phyloP scores from a whole-genome alignment of 2,888 invertebrate species.

The Napeogenes inachia region DNA sequence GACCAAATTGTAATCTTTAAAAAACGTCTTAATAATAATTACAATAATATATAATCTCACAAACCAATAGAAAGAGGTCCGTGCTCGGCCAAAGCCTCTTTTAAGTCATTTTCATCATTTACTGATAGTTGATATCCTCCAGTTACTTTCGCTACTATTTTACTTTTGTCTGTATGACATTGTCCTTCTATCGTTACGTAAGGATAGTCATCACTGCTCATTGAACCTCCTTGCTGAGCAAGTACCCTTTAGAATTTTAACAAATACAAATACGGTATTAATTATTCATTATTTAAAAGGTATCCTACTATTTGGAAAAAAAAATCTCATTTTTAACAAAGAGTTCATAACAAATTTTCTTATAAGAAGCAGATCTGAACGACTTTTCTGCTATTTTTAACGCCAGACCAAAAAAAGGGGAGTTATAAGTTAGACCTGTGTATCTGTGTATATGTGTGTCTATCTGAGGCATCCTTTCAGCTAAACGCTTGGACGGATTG shows the following conservation, averaged over 20 bases:
- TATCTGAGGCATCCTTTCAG: too few species aligned
- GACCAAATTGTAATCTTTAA: too few species aligned
- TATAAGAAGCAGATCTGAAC: too few species aligned
- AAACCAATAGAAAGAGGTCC: slow-evolving; percentile 29
- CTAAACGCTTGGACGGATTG: too few species aligned
- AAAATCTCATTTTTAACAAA: too few species aligned
- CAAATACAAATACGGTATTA: background rate
- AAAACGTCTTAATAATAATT: too few species aligned
- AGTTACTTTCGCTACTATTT: slow-evolving; percentile 15
- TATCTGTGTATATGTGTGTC: too few species aligned
- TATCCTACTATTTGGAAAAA: too few species aligned
- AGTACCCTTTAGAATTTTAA: slow-evolving; percentile 12
- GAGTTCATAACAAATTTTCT: too few species aligned
- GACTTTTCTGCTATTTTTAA: too few species aligned
- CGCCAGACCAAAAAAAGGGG: too few species aligned
- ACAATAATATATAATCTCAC: background rate
- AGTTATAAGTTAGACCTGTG: too few species aligned
- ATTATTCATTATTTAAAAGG: background rate
- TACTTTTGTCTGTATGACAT: slow-evolving; percentile 15
- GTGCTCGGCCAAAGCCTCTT: slow-evolving; percentile 18
- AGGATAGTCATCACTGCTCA: slow-evolving; percentile 22
- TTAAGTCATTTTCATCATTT: slow-evolving; percentile 23
- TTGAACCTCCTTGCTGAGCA: slow-evolving; percentile 17
- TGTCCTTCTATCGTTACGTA: slow-evolving; percentile 9
- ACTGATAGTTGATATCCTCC: slow-evolving; percentile 11